Conservation (phyloP, 92 coral and sea anemone species). For the Zoanthus gigantus region DNA sequence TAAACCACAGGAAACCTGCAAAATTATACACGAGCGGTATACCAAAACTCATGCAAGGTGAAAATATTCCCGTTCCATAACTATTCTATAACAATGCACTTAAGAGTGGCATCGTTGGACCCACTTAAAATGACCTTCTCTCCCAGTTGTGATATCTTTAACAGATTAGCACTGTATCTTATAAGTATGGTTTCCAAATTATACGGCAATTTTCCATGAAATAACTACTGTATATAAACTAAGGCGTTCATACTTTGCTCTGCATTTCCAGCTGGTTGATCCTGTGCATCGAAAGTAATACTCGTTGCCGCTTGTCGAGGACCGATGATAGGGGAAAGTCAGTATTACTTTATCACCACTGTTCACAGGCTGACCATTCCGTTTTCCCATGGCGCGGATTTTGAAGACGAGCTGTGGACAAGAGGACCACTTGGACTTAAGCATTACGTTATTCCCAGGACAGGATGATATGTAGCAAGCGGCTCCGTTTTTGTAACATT, state of each 20-base stretch:
- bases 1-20: too few species aligned
- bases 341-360: slow-evolving; percentile 76
- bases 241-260: not conserved
- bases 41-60: too few species aligned
- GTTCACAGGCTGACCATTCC: slow-evolving; percentile 78
- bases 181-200: too few species aligned
- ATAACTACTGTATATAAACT: too few species aligned
- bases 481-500: slow-evolving; percentile 27
- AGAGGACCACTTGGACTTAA: slow-evolving; percentile 66
- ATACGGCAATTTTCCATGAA: too few species aligned
- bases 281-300: not conserved
- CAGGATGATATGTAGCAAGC: slow-evolving; percentile 55
- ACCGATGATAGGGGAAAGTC: slow-evolving; percentile 19
- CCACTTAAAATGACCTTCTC: too few species aligned
- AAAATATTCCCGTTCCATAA: too few species aligned
- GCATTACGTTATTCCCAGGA: slow-evolving; percentile 50
- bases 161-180: too few species aligned
- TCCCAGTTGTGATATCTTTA: too few species aligned
- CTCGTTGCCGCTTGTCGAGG: slow-evolving; percentile 2
- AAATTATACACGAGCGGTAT: too few species aligned
- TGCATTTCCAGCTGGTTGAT: not conserved
- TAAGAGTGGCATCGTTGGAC: too few species aligned
- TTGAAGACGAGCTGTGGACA: slow-evolving; percentile 40
- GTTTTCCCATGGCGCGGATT: slow-evolving; percentile 72
- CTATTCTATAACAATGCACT: too few species aligned